Percentiles rank a stretch among this genome's conserved stretches.
Evolutionary conservation across 1,140 invertebrate species (phyloP).

Genomic region (Trissolcus basalis): DNA sequence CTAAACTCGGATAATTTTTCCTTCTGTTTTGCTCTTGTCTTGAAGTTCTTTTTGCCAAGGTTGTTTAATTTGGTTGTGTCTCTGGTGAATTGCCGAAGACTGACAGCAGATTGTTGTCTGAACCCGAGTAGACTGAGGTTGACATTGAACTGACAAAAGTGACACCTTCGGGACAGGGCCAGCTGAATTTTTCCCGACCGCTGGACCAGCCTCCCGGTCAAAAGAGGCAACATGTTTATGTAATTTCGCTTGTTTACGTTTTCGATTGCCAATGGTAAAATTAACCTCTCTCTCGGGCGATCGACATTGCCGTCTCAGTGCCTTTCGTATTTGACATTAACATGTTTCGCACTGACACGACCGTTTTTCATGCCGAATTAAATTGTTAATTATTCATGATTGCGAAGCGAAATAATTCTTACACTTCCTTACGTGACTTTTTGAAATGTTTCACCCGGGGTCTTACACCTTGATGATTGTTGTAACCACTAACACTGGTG

Average conservation of each 20-base stretch:
- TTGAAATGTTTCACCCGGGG: no score
- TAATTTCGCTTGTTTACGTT: not conserved
- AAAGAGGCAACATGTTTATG: not conserved
- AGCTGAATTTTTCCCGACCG: slow-evolving; percentile 12
- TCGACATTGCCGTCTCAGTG: not conserved
- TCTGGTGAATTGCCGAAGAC: slow-evolving; percentile 5
- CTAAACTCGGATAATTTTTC: slow-evolving; percentile 78
- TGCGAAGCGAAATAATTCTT: no score
- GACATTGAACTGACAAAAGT: slow-evolving; percentile 30
- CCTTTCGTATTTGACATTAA: not conserved
- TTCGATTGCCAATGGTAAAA: not conserved
- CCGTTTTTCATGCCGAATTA: no score
- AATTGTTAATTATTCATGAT: no score
- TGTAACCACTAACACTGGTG: no score
- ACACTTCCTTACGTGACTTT: no score
- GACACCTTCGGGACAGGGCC: slow-evolving; percentile 38
- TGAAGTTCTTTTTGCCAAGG: no score
- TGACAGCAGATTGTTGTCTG: slow-evolving; percentile 13
- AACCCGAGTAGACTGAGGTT: not conserved
- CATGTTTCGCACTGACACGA: no score
- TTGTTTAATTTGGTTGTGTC: no score
- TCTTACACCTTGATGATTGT: no score
- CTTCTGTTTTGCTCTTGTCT: slow-evolving; percentile 67
- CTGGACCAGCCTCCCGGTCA: not conserved
- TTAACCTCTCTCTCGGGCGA: not conserved